A percentile compares a stretch with the other conserved stretches of the same genome.
Conservation (phyloP, 2,113 vertebrate species). For the Pundamilia nyererei region DNA sequence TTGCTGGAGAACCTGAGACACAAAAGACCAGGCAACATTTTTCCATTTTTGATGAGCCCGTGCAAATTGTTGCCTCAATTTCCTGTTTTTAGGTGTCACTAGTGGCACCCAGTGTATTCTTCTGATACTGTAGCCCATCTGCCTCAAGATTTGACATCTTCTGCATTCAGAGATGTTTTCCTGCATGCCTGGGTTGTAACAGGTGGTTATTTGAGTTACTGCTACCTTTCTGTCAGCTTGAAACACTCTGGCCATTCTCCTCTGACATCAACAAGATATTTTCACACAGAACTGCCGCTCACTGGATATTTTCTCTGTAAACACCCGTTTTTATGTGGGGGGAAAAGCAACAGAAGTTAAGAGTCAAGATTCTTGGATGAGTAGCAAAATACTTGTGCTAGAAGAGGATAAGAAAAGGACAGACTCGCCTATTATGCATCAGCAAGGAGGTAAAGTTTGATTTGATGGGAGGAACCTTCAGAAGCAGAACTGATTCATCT, state of each 20-base stretch:
- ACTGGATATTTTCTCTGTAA: not conserved
- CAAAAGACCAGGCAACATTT: not conserved
- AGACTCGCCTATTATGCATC: not conserved
- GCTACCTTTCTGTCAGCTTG: not conserved
- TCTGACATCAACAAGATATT: not conserved
- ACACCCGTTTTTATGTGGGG: not conserved
- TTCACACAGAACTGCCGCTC: not conserved
- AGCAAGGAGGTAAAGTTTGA: not conserved
- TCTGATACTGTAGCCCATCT: not conserved
- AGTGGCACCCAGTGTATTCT: not conserved
- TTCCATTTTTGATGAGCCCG: not conserved
- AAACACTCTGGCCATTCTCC: not conserved
- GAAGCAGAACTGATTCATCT: not conserved
- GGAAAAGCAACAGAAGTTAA: not conserved
- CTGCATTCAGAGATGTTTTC: not conserved
- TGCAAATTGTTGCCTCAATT: not conserved
- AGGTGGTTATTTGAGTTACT: not conserved
- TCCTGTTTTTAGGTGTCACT: not conserved
- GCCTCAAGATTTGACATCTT: not conserved
- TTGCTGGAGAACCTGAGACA: not conserved
- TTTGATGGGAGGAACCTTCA: not conserved
- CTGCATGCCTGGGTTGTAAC: not conserved
- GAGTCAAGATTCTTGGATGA: not conserved
- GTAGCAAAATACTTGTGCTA: not conserved
- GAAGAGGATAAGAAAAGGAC: not conserved